Conservation (phyloP, 2,113 vertebrate species). For the Limnothrissa miodon region DNA sequence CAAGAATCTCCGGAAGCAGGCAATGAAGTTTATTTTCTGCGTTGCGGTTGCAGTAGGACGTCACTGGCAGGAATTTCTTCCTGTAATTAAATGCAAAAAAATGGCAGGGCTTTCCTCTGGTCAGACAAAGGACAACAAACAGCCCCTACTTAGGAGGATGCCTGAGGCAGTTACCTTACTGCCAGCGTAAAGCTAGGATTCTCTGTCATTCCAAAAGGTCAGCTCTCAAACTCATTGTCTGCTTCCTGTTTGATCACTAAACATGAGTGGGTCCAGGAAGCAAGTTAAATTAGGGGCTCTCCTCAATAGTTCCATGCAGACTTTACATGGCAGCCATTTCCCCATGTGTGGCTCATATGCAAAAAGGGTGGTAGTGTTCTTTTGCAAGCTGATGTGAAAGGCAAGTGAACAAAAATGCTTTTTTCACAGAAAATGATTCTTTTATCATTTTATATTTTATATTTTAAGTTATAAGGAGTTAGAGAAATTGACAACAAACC, state of each 20-base stretch:
- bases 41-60: not conserved
- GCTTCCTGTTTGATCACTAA: constrained; percentile 36
- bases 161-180: not conserved
- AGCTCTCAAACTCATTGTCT: constrained; percentile 23
- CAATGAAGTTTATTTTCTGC: not conserved
- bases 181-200: constrained; percentile 5
- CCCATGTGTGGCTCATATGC: not conserved
- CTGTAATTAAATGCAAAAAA: not conserved
- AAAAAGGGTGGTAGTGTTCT: not conserved
- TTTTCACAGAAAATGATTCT: not conserved
- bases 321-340: not conserved
- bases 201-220: constrained; percentile 37
- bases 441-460: not conserved
- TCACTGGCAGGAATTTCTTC: not conserved
- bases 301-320: constrained; percentile 14
- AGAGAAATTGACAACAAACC: too few species aligned
- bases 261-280: constrained; percentile 5
- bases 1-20: not conserved
- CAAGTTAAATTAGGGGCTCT: constrained; percentile 30
- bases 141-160: not conserved
- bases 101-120: not conserved
- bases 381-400: not conserved
- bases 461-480: too few species aligned
- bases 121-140: not conserved
- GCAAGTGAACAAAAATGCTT: not conserved